Evolutionary conservation across 2,888 invertebrate genomes (phyloP).

Genomic region (Melanargia galathea): DNA sequence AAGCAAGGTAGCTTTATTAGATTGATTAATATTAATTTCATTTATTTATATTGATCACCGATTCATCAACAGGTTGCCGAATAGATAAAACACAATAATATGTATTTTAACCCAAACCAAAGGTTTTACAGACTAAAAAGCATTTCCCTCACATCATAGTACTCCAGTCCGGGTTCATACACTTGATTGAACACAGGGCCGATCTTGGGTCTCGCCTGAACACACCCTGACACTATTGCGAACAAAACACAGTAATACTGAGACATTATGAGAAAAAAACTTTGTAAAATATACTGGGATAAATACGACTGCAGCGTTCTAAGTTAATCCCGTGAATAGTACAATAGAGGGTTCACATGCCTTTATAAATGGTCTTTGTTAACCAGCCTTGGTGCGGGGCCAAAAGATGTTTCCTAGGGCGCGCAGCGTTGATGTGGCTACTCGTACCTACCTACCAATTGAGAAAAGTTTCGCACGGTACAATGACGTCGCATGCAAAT

Average conservation of each 20-base stretch:
- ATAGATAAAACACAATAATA: no score
- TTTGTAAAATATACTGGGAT: constrained; percentile 35
- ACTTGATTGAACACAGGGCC: constrained; percentile 58
- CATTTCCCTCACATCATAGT: constrained; percentile 83
- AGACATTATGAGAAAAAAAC: constrained; percentile 52
- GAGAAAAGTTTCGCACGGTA: constrained; percentile 77
- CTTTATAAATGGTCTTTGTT: constrained; percentile 80
- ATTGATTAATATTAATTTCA: no score
- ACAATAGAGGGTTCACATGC: constrained; percentile 67
- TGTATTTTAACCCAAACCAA: not conserved
- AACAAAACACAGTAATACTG: constrained; percentile 57
- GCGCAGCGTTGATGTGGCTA: constrained; percentile 46
- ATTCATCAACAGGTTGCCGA: no score
- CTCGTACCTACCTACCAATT: constrained; percentile 44
- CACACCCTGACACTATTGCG: constrained; percentile 53
- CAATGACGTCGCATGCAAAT: constrained; percentile 62
- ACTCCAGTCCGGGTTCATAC: constrained; percentile 74
- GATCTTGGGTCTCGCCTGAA: constrained; percentile 57
- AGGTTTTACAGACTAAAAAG: not conserved
- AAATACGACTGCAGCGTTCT: constrained; percentile 56
- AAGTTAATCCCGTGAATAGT: constrained; percentile 65
- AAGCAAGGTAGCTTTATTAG: no score
- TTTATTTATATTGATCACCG: no score
- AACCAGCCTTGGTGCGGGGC: constrained; percentile 65
- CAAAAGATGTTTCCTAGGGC: constrained; percentile 72